These are phyloP conservation scores for Tolmerus cingulatus DNA, from an alignment of 2,888 invertebrate genomes.

Conservation along the genomic window DNA sequence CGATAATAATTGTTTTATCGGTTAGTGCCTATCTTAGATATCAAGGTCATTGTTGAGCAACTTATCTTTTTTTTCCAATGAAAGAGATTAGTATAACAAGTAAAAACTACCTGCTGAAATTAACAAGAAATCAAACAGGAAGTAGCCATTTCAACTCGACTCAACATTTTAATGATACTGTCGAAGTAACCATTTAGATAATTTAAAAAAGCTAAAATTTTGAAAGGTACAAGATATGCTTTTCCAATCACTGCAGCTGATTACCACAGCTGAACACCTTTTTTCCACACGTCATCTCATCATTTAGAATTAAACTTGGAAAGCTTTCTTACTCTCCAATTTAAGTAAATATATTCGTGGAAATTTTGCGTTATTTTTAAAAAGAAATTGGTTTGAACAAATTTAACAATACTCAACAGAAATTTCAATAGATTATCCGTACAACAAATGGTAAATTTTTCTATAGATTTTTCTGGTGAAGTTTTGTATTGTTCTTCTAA, in stretches of 20 bases:
- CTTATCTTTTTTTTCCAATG: background rate
- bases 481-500: no score
- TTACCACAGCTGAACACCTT: no score
- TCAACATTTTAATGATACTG: background rate
- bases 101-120: background rate
- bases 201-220: background rate
- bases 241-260: background rate
- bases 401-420: no score
- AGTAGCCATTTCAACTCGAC: background rate
- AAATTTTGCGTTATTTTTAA: no score
- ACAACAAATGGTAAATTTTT: no score
- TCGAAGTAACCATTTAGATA: background rate
- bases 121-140: background rate
- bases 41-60: background rate
- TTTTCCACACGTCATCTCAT: no score
- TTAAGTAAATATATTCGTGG: no score
- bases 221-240: background rate
- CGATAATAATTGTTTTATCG: slow-evolving; percentile 9
- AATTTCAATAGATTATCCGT: no score
- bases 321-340: no score
- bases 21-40: background rate
- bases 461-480: no score
- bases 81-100: background rate
- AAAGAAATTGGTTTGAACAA: no score
- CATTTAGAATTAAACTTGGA: no score